Base-by-base conservation (phyloP, 2,888 invertebrate species). In the Thymelicus acteon region DNA sequence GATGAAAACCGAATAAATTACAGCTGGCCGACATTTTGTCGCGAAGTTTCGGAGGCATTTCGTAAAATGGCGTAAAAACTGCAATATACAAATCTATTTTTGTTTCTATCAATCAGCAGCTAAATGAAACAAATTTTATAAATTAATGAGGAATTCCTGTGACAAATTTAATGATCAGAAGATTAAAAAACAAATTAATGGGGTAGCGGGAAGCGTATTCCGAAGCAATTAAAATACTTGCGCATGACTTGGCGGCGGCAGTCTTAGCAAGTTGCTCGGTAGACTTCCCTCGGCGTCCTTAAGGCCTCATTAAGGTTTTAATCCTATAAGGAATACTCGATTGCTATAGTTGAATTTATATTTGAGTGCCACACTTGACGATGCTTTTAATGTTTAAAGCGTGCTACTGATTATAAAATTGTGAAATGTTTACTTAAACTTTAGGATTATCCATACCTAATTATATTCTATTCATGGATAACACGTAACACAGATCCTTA, bases 171-270 rank as follows among this genome's bases (percentile, higher is more conserved):
- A 48, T 48, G 31, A 58, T 47, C 6, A 15, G 12, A n/a, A 37
- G 52, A 67, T 67, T 68, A 57, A 68, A 68, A 54, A 8, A n/a
- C 12, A 44, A 54, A 31, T 62, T 54, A 62, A 54, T 68, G 57
- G 61, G 24, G 68, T 37, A 15, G 63, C 37, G n/a, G 63, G 12
- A n/a, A n/a, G 31, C 49, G 63, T 49, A 49, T 63, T 49, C 37
- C 49, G 63, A 49, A 68, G 62, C 62, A 62, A 68, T 68, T 69
- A 63, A 69, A 69, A 62, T 63, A 44, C 62, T 69, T 69, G 48
- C 57, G 69, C 63, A 63, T 63, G 54, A 69, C 69, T 69, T 69
- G 62, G 63, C 61, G 61, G 31, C 31, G 52, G 52, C 15, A 62
- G 61, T 62, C 62, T 62, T 68, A n/a, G 2, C 44, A 57, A 68